Conservation (phyloP, 2,113 vertebrate species). For the Romanogobio albipinnatus region DNA sequence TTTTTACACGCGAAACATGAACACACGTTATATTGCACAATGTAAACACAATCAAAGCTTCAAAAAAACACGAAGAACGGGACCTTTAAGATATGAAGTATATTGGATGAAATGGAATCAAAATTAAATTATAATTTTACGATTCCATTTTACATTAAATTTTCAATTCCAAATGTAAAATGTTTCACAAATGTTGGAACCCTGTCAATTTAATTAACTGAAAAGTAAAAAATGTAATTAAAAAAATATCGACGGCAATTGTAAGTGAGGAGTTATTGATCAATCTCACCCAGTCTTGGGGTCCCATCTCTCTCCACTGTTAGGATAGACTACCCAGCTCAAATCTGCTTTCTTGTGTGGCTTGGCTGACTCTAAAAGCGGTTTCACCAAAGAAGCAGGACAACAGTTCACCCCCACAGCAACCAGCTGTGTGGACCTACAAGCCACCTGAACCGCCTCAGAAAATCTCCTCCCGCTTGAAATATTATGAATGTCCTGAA, state of each 20-base stretch:
- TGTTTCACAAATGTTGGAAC: too few relatives aligned
- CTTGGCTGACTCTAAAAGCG: constrained; percentile 70
- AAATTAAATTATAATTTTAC: background rate
- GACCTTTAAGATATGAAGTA: background rate
- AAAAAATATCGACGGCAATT: too few relatives aligned
- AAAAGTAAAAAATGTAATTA: too few relatives aligned
- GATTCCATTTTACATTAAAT: too few relatives aligned
- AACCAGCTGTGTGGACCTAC: constrained; percentile 71
- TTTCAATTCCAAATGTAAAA: too few relatives aligned
- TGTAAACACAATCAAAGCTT: too few relatives aligned
- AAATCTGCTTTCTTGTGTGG: constrained; percentile 58
- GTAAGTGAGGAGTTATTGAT: too few relatives aligned
- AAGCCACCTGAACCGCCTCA: constrained; percentile 68
- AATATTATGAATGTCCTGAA: constrained; percentile 70
- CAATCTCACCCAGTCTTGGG: constrained; percentile 67
- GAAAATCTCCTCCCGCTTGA: constrained; percentile 74
- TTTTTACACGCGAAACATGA: too few relatives aligned
- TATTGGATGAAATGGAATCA: background rate
- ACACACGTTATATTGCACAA: too few relatives aligned
- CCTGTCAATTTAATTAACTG: too few relatives aligned
- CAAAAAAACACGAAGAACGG: too few relatives aligned
- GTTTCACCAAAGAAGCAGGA: constrained; percentile 69
- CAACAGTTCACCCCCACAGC: constrained; percentile 83
- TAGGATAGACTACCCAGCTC: constrained; percentile 82
- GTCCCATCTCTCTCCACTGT: constrained; percentile 80